A percentile compares a stretch with the other conserved stretches of the same genome.
Conservation (phyloP, 1,140 invertebrate species). For the Brachystomella parvula region DNA sequence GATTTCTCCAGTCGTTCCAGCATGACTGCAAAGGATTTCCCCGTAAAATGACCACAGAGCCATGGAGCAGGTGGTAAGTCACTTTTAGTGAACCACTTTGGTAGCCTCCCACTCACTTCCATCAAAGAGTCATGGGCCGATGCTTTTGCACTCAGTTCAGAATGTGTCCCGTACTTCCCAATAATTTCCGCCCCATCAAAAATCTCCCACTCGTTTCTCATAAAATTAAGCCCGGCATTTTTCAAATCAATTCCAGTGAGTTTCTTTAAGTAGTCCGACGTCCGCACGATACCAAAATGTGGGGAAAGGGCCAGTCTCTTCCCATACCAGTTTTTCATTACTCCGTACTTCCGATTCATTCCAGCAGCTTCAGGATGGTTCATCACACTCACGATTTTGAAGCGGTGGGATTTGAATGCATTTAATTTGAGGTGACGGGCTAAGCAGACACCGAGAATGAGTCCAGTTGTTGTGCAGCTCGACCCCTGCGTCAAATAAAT, state of each 20-base stretch:
- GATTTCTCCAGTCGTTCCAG: not conserved
- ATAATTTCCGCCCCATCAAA: not conserved
- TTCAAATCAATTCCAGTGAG: slow-evolving; percentile 3
- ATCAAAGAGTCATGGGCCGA: not conserved
- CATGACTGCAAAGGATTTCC: slow-evolving; percentile 11
- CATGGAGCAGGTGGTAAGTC: not conserved
- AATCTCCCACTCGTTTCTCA: not conserved
- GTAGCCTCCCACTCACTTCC: not conserved
- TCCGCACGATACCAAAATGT: not conserved
- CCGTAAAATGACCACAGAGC: slow-evolving; percentile 8
- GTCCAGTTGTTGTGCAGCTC: slow-evolving; percentile 1
- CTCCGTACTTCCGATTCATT: not conserved
- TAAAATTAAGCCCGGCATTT: not conserved
- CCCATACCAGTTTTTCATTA: not conserved
- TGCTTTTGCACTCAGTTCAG: not conserved
- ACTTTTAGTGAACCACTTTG: not conserved
- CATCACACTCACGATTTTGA: slow-evolving; percentile 2
- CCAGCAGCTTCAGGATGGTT: not conserved
- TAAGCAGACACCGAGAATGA: slow-evolving; percentile 5
- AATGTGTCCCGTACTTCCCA: not conserved
- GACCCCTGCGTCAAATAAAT: slow-evolving; percentile 1
- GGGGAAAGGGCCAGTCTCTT: not conserved
- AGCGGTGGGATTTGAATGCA: not conserved
- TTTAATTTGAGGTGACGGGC: not conserved
- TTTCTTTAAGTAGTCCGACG: not conserved